Evolutionary conservation across 2,113 vertebrate genomes (phyloP).

Genomic region (Illadopsis cleaveri): DNA sequence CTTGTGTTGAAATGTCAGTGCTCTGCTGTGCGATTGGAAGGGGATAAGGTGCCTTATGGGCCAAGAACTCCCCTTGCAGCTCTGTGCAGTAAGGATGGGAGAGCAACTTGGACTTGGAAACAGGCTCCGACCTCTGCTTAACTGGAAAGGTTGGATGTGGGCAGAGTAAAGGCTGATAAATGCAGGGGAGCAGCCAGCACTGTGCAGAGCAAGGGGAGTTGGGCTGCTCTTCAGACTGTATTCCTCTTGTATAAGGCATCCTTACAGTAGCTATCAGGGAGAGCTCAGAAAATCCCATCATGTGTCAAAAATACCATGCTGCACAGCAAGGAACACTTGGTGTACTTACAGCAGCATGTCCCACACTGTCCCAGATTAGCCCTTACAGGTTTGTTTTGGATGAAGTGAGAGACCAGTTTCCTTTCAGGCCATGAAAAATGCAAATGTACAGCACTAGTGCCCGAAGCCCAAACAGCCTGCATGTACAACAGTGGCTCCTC

Average conservation of each 20-base stretch:
- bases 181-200: rapidly evolving
- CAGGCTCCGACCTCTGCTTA: background rate
- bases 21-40: background rate
- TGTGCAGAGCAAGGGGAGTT: background rate
- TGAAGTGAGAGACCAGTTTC: background rate
- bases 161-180: background rate
- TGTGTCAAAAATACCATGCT: background rate
- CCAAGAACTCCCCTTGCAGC: background rate
- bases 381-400: background rate
- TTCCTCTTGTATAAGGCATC: background rate
- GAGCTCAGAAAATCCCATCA: background rate
- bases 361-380: background rate
- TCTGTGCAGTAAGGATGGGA: background rate
- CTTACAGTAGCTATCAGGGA: background rate
- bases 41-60: background rate
- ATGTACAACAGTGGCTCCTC: background rate
- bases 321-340: background rate
- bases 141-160: background rate
- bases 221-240: background rate
- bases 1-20: background rate
- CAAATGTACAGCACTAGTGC: background rate
- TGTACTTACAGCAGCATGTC: background rate
- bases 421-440: background rate
- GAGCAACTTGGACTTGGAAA: background rate
- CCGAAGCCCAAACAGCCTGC: background rate